A percentile compares a stretch with the other conserved stretches of the same genome.
These are phyloP conservation scores for Actias luna DNA, from an alignment of 2,888 invertebrate species.

Conservation along the genomic window DNA sequence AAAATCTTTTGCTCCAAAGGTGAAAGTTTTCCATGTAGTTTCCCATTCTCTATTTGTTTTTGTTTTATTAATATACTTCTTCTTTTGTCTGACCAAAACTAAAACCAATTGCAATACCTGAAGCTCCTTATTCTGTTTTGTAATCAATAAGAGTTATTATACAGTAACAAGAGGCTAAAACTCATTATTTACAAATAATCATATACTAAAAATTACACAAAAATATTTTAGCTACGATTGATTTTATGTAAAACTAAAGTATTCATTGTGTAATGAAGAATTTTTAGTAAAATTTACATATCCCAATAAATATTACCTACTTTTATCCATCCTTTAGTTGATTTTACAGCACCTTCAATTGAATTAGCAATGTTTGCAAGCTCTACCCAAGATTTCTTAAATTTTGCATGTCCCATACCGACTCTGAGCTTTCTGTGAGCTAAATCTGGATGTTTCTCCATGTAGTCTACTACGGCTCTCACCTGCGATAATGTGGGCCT, in stretches of 20 bases:
- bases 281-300: not conserved
- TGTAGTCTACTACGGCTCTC: constrained; percentile 55
- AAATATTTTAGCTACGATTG: no score
- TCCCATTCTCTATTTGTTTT: constrained; percentile 59
- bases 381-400: constrained; percentile 60
- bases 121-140: not conserved
- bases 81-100: constrained; percentile 70
- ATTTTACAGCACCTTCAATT: constrained; percentile 57
- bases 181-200: not conserved
- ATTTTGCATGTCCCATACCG: constrained; percentile 51
- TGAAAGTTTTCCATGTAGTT: constrained; percentile 44
- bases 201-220: no score
- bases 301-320: constrained; percentile 32
- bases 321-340: constrained; percentile 68
- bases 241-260: no score
- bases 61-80: constrained; percentile 56
- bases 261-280: no score
- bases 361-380: constrained; percentile 55
- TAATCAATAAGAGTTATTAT: not conserved
- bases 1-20: constrained; percentile 57
- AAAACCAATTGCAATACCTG: constrained; percentile 22
- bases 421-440: constrained; percentile 53
- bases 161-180: not conserved
- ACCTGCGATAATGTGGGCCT: constrained; percentile 63
- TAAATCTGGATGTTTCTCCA: constrained; percentile 63